Conservation (phyloP, 1,140 invertebrate genomes). For the Neodiprion pinetum region DNA sequence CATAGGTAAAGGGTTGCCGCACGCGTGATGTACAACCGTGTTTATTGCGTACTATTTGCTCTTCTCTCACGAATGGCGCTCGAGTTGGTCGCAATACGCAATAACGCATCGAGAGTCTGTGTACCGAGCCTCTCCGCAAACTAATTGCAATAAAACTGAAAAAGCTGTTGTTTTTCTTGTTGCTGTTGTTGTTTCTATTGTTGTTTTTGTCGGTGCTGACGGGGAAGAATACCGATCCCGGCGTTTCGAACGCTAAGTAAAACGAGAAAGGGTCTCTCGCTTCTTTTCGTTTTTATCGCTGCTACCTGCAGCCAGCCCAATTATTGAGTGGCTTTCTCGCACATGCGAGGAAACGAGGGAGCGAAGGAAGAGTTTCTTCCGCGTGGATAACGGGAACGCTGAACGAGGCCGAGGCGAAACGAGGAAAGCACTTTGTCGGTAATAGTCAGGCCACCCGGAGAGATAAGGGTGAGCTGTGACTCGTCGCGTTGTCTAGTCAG, state of each 20-base stretch:
- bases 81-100: conserved; percentile 41
- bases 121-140: conserved; percentile 28
- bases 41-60: conserved; percentile 52
- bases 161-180: conserved; percentile 27
- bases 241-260: conserved; percentile 23
- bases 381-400: too few relatives aligned
- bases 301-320: too few relatives aligned
- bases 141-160: conserved; percentile 30
- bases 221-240: conserved; percentile 32
- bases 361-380: too few relatives aligned
- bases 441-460: too few relatives aligned
- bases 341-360: too few relatives aligned
- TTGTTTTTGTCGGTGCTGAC: conserved; percentile 41
- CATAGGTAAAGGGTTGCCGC: conserved; percentile 40
- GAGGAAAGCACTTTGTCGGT: too few relatives aligned
- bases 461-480: too few relatives aligned
- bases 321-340: too few relatives aligned
- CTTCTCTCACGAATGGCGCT: conserved; percentile 29
- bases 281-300: too few relatives aligned
- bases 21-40: conserved; percentile 45
- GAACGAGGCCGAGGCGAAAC: too few relatives aligned
- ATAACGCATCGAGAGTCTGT: conserved; percentile 31
- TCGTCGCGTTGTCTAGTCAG: too few relatives aligned
- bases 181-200: not conserved
- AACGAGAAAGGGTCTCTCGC: too few relatives aligned